Base-by-base conservation (phyloP, 2,797 vertebrate genomes). In the Taeniopygia guttata region DNA sequence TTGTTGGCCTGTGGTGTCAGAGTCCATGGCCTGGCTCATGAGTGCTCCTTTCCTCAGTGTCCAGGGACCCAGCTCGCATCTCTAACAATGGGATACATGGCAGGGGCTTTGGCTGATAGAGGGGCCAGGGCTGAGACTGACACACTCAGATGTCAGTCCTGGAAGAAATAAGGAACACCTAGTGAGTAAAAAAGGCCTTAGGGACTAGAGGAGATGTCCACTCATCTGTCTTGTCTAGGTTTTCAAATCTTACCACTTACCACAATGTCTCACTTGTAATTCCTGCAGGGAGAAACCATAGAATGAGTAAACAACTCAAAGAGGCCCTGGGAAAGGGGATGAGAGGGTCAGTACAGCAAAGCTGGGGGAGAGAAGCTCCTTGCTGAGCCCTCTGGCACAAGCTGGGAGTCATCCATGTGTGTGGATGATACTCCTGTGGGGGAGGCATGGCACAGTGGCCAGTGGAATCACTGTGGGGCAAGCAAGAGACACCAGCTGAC, bases 261-360 rank as follows among this genome's bases (percentile, higher is more conserved):
- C 46, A 38, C 81, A 63, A 36, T 23, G 40, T 62, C 80, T 94
- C 46, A 43, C 72, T 60, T 77, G 52, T 55, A 85, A 83, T 80
- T 95, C 81, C 84, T 74, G 7, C 21, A 60, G 89, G 72, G 56
- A 87, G 60, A 90, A 92, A 81, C 68, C 11, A 10, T 45, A 55
- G 90, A 93, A 83, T 90, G 86, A 68, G 78, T 62, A 92, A 93
- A 90, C 70, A 84, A 79, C 64, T 73, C 42, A 49, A 52, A 89
- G 94, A 91, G 90, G 87, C 81, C 93, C 68, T 13, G 0, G 84
- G 75, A 92, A 94, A 95, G 92, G 93, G 93, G 51, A 60, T 70
- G 36, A 4, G 4, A 89, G 84, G 90, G 68, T 95, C 25, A 1
- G 55, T n/a, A 49, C 45, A 80, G 78, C 45, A 87, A 92, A 90